phyloP scores from a whole-genome alignment of 2,113 vertebrate species.

The Nannobrachium achirus region DNA sequence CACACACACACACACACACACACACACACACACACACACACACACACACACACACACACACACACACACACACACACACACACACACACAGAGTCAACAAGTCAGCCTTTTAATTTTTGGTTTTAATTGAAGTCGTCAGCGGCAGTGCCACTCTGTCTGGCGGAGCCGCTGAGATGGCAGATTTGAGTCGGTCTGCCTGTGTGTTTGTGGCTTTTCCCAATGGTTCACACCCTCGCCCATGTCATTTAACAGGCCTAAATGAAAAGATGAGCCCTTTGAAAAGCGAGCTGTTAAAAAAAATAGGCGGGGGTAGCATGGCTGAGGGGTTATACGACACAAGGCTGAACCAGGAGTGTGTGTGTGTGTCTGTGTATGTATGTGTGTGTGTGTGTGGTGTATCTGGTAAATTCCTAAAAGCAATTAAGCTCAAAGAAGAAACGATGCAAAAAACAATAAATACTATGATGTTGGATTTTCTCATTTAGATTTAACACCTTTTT shows the following conservation, averaged over 20 bases:
- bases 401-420: slow-evolving; percentile 8
- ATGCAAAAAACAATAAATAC: too few species aligned
- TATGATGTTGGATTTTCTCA: too few species aligned
- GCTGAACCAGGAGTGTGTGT: slow-evolving; percentile 21
- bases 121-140: slow-evolving; percentile 58
- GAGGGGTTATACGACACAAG: slow-evolving; percentile 42
- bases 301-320: slow-evolving; percentile 41
- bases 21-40: too few species aligned
- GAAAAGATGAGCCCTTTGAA: slow-evolving; percentile 68
- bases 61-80: background rate
- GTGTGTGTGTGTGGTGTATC: slow-evolving; percentile 1
- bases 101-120: slow-evolving; percentile 55
- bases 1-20: too few species aligned
- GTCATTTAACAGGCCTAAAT: slow-evolving; percentile 63
- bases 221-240: slow-evolving; percentile 73
- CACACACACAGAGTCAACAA: slow-evolving; percentile 16
- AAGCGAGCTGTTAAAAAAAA: slow-evolving; percentile 65
- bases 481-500: too few species aligned
- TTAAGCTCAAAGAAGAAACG: slow-evolving; percentile 11
- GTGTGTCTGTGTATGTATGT: background rate
- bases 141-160: slow-evolving; percentile 61
- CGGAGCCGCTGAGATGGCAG: slow-evolving; percentile 49
- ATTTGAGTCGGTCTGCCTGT: slow-evolving; percentile 53
- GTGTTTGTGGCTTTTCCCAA: slow-evolving; percentile 69
- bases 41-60: background rate